Evolutionary conservation across 1,140 invertebrate genomes (phyloP).

Genomic region (Tigriopus japonicus): DNA sequence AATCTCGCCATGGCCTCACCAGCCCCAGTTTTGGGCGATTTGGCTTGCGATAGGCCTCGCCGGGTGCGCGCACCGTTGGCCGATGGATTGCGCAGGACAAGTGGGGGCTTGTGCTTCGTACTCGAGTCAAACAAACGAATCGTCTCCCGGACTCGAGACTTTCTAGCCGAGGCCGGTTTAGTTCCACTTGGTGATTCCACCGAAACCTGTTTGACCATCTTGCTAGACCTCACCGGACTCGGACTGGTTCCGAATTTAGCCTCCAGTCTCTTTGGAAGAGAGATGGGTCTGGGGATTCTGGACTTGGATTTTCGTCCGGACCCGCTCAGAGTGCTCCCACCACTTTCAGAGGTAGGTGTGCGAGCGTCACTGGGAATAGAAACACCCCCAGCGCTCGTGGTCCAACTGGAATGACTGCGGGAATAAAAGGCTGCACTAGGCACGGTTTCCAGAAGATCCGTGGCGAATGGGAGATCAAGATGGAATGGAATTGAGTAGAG

Average conservation of each 20-base stretch:
- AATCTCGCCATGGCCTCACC: slow-evolving; percentile 1
- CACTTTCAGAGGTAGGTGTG: too few species aligned
- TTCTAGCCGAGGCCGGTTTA: background rate
- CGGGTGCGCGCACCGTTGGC: background rate
- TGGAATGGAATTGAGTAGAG: slow-evolving; percentile 4
- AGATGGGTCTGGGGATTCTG: slow-evolving; percentile 11
- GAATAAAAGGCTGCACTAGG: background rate
- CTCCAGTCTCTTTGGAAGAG: slow-evolving; percentile 11
- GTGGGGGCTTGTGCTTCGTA: background rate
- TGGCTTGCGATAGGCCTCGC: background rate
- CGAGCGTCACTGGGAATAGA: too few species aligned
- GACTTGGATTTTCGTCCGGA: background rate
- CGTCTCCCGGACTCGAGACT: slow-evolving; percentile 8
- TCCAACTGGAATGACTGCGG: too few species aligned
- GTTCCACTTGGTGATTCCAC: background rate
- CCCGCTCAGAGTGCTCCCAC: background rate
- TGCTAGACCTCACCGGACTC: background rate
- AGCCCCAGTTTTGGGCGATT: slow-evolving; percentile 5
- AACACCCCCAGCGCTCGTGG: too few species aligned
- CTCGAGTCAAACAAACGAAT: slow-evolving; percentile 9
- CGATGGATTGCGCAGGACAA: background rate
- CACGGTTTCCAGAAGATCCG: background rate
- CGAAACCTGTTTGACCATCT: background rate
- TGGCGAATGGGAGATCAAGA: slow-evolving; percentile 2
- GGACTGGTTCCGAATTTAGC: background rate